Conservation (phyloP, 2,797 vertebrate genomes). For the Sibirionetta formosa region DNA sequence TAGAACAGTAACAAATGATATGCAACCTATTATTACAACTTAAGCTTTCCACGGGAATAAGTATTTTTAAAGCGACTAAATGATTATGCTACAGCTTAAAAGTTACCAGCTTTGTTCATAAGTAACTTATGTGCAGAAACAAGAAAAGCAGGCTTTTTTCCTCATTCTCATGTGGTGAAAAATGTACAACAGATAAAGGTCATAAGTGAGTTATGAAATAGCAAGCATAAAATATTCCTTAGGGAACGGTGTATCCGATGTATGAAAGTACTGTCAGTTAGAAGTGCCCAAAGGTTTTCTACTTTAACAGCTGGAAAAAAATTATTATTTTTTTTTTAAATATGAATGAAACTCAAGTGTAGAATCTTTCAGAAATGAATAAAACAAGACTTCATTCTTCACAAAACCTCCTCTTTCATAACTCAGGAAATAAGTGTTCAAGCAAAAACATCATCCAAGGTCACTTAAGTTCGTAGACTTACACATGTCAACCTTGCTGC, state of each 20-base stretch:
- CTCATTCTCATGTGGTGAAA: not conserved
- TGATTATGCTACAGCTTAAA: not conserved
- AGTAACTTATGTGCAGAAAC: not conserved
- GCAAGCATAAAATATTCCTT: not conserved
- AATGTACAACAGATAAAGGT: not conserved
- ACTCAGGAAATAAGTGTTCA: not conserved
- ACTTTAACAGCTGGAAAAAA: not conserved
- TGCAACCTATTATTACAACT: not conserved
- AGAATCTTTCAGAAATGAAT: not conserved
- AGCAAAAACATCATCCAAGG: not conserved
- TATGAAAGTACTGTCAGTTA: not conserved
- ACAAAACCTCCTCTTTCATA: not conserved
- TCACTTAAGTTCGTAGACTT: not conserved
- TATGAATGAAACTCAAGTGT: not conserved
- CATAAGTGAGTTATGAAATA: not conserved
- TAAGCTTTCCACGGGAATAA: not conserved
- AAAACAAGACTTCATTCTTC: not conserved
- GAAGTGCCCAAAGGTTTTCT: not conserved
- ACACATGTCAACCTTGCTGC: not conserved
- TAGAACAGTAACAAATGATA: not conserved
- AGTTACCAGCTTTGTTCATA: not conserved
- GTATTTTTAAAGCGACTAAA: not conserved
- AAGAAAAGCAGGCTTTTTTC: not conserved
- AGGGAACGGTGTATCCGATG: fast-evolving
- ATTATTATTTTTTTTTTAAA: not conserved